Base-by-base conservation (phyloP, 1,140 invertebrate species). In the Aricia agestis region DNA sequence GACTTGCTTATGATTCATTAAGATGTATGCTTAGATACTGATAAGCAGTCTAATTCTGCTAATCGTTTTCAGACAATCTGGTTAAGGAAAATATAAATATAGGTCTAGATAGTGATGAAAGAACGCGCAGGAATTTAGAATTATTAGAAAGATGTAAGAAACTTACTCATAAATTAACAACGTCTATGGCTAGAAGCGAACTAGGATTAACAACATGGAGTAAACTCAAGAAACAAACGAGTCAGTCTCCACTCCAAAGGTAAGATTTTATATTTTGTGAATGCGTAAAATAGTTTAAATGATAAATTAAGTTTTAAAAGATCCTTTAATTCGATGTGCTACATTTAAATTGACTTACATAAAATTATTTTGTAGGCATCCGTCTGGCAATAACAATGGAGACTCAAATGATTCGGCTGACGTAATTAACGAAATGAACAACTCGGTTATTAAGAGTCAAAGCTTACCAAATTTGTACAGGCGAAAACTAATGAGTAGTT, bases 121-220 rank as follows among this genome's bases (percentile, higher is more conserved):
- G 89, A 90, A 91, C 89, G 87, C 89, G 87, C 87, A 91, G 89
- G 86, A 91, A 91, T 84, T 85, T 91, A 91, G 89, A 90, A 86
- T 88, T 91, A 86, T 82, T 91, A 89, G 87, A 91, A 72, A 86
- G 86, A 89, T 91, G 89, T 89, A 90, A 90, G 78, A 90, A 88
- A 85, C 74, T 91, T 82, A 91, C 88, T 70, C 86, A 91, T 90
- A 91, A 90, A 80, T 78, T 95, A 85, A 94, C 95, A 79, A 93
- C 93, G 68, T 96, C 95, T 71, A 97, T 97, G 95, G 95, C 95
- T 66, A 95, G 95, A 82, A 97, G 96, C 52, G 96, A 97, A 83
- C 95, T 95, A 69, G 95, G 95, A 74, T 95, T 96, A 81, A 97
- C 96, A 63, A 96, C 96, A 6, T 96, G 96, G 96, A 95, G 95